Evolutionary conservation across 1,140 invertebrate genomes (phyloP), one percentile per base, ranked within the genome.

Genomic region (Helicoverpa armigera): DNA sequence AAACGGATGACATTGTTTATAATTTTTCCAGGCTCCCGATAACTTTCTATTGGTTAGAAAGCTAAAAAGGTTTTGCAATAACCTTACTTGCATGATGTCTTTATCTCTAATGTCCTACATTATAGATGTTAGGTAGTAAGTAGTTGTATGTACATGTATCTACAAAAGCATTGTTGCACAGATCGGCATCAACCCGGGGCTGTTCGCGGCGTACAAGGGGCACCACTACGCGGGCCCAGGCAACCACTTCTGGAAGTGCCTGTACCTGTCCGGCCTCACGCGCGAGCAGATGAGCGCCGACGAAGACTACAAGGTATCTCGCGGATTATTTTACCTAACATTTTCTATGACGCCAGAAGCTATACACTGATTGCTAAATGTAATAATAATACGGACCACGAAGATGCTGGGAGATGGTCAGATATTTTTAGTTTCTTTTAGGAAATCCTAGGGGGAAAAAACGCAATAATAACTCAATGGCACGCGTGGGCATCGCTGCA

Each of bases 201-300:
- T 99, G 84, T 99, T 99, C 95, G 98, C 99, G 76, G 99, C 99
- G 72, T 99, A 99, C 95, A 99, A 99, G 95, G 98, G 99, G 10
- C 99, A 99, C 95, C 99, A 99, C 94, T 99, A 99, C 96, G 99
- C 99, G 63, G 99, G 99, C 70, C 99, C 98, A 75, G 99, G 99
- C 50, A 99, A 99, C 96, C 99, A 99, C 96, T 99, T 99, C 95
- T 99, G 99, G 99, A 99, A 99, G 96, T 99, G 99, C 95, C 95
- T 99, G 77, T 99, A 98, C 95, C 95, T 99, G 70, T 98, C 98
- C 72, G 98, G 98, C 12, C 96, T 99, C 48, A 99, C 99, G 14
- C 97, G 98, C 54, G 98, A 99, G 91, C 98, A 98, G 89, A 97
- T 99, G 96, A 99, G 97, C 87, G 98, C 98, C 2, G 98, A 99